These are phyloP conservation scores for Piscicola geometra DNA, from an alignment of 2,888 invertebrate species.

Conservation along the genomic window DNA sequence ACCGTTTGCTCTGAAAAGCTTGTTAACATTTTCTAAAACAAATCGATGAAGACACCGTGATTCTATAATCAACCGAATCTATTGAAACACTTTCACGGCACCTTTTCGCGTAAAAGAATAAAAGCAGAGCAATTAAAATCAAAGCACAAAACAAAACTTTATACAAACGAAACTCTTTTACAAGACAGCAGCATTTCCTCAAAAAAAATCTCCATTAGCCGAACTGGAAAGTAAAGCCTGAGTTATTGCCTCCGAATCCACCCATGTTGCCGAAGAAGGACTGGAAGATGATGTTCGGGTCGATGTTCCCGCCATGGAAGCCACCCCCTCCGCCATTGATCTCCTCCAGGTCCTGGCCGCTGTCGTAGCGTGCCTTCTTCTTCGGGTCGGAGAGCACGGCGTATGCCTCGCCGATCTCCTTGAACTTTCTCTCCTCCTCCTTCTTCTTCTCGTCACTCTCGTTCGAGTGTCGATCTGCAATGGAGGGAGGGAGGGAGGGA, in stretches of 20 bases:
- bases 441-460: constrained; percentile 77
- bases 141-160: too few species aligned
- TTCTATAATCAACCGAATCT: too few species aligned
- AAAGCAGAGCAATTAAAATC: too few species aligned
- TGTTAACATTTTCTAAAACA: too few species aligned
- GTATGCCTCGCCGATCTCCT: constrained; percentile 93
- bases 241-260: constrained; percentile 8
- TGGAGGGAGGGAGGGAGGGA: constrained; percentile 79
- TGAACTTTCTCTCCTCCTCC: constrained; percentile 87
- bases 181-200: too few species aligned
- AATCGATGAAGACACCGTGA: too few species aligned
- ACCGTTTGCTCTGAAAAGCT: too few species aligned
- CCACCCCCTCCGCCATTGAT: constrained; percentile 67
- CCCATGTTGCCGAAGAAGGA: constrained; percentile 67
- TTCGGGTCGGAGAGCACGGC: constrained; percentile 82
- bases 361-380: constrained; percentile 83
- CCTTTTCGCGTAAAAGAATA: too few species aligned
- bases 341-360: constrained; percentile 76
- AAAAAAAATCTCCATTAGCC: not conserved
- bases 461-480: constrained; percentile 77
- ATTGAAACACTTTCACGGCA: too few species aligned
- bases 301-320: constrained; percentile 67
- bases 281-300: constrained; percentile 79
- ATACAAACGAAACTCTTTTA: too few species aligned
- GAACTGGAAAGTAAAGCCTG: not conserved